Evolutionary conservation across 1,140 invertebrate species (phyloP).

Genomic region (Phymorhynchus buccinoides): DNA sequence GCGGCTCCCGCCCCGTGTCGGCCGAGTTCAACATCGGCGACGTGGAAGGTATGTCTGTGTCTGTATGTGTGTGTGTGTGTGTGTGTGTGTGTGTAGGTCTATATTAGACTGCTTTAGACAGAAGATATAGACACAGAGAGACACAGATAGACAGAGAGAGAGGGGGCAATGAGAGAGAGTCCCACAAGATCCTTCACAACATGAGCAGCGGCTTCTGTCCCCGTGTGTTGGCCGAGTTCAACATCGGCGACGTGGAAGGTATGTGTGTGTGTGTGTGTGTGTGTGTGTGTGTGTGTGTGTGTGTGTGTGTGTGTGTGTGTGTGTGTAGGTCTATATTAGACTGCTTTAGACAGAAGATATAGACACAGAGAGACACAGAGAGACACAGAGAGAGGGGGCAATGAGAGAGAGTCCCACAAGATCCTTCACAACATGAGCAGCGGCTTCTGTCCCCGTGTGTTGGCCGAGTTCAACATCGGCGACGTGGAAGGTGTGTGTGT

Average conservation of each 20-base stretch:
- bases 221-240: slow-evolving; percentile 71
- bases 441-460: slow-evolving; percentile 74
- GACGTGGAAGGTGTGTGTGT: slow-evolving; percentile 67
- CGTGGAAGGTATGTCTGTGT: slow-evolving; percentile 67
- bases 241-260: slow-evolving; percentile 66
- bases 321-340: too few species aligned
- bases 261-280: too few species aligned
- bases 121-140: background rate
- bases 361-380: background rate
- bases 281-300: too few species aligned
- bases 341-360: background rate
- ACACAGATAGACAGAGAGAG: background rate
- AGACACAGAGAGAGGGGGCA: background rate
- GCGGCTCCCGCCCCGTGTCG: slow-evolving; percentile 74
- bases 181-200: slow-evolving; percentile 78
- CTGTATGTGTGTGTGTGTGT: too few species aligned
- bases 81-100: too few species aligned
- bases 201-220: slow-evolving; percentile 76
- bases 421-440: slow-evolving; percentile 79
- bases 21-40: slow-evolving; percentile 69
- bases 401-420: slow-evolving; percentile 72
- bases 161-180: slow-evolving; percentile 48
- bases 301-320: too few species aligned
- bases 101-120: background rate
- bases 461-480: slow-evolving; percentile 69